These are phyloP conservation scores for Hephaestus fuliginosus DNA, from an alignment of 2,797 vertebrate species.

Conservation along the genomic window DNA sequence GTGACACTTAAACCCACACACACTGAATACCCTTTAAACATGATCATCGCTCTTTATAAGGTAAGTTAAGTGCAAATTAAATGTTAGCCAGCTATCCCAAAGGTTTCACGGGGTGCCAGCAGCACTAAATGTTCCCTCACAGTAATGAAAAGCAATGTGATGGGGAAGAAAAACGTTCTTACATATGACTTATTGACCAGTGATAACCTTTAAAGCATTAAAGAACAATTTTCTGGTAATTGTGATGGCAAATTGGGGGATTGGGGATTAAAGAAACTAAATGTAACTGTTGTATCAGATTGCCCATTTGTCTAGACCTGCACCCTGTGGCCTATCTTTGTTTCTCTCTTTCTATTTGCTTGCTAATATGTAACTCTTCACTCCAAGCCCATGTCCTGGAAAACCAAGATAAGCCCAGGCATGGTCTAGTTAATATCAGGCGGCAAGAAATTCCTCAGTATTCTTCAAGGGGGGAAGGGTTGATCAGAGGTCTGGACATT, in stretches of 20 bases:
- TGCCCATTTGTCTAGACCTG: constrained; percentile 48
- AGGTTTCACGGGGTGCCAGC: constrained; percentile 26
- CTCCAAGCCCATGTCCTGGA: constrained; percentile 57
- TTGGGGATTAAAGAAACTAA: constrained; percentile 44
- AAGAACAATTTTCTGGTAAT: constrained; percentile 49
- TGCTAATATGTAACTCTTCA: constrained; percentile 78
- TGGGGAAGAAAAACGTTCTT: constrained; percentile 1
- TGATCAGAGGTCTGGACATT: constrained; percentile 37
- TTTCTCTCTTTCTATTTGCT: constrained; percentile 46
- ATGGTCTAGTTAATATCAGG: constrained; percentile 70
- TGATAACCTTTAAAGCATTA: constrained; percentile 46
- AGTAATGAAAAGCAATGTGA: constrained; percentile 18
- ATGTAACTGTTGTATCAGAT: constrained; percentile 49
- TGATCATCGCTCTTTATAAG: constrained; percentile 38
- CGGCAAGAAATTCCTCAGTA: constrained; percentile 61
- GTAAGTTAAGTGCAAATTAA: constrained; percentile 43
- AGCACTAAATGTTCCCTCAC: constrained; percentile 3
- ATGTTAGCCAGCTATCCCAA: constrained; percentile 35
- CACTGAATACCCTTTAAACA: constrained; percentile 56
- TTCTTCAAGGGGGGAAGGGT: constrained; percentile 51
- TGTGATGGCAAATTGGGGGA: constrained; percentile 50
- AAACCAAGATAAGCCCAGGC: constrained; percentile 74
- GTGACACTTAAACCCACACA: constrained; percentile 61
- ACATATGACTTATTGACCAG: constrained; percentile 27
- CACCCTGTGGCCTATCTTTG: constrained; percentile 46